A percentile compares a stretch with the other conserved stretches of the same genome.
Evolutionary conservation across 1,140 invertebrate species (phyloP).

Genomic region (Eurosta solidaginis): DNA sequence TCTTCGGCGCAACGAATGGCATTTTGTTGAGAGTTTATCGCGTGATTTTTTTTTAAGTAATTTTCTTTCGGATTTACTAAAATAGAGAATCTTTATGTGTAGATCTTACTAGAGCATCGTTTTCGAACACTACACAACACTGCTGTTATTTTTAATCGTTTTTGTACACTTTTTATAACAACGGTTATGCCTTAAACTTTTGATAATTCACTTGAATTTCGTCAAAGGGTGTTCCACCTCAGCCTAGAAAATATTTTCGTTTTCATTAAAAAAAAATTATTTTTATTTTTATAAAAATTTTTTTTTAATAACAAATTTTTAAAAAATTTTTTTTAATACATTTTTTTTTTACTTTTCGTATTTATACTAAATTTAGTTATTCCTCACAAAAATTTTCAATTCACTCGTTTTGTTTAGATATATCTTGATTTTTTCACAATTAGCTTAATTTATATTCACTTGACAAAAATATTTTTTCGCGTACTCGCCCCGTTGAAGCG

Average conservation of each 20-base stretch:
- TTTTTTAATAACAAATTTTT: no score
- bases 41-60: background rate
- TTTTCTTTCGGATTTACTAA: background rate
- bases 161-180: background rate
- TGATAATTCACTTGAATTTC: no score
- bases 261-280: no score
- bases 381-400: background rate
- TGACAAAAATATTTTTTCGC: background rate
- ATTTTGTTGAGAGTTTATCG: constrained; percentile 32
- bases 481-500: constrained; percentile 42
- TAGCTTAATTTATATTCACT: background rate
- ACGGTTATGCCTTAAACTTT: background rate
- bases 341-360: background rate
- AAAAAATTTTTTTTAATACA: no score
- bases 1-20: constrained; percentile 54
- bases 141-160: background rate
- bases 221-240: no score
- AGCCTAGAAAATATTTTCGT: no score
- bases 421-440: background rate
- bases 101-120: background rate
- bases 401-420: background rate
- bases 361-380: background rate
- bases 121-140: background rate
- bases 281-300: no score
- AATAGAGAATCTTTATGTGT: background rate